Percentiles rank a stretch among this genome's conserved stretches.
Evolutionary conservation across 2,113 vertebrate genomes (phyloP).

Genomic region (Phycodurus eques): DNA sequence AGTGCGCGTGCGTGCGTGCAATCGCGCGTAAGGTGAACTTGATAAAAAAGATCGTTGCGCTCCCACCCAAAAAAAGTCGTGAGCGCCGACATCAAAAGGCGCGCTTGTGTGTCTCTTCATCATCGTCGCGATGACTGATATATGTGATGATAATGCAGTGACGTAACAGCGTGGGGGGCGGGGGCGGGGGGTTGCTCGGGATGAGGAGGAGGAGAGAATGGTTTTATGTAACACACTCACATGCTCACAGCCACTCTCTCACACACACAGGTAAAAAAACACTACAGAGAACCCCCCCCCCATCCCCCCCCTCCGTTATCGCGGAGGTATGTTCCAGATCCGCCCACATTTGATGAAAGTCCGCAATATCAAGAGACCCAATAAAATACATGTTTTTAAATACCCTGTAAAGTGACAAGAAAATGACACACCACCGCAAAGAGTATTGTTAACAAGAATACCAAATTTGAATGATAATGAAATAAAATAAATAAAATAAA

Average conservation of each 20-base stretch:
- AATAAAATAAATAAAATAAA: too few species aligned
- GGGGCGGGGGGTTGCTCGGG: background rate
- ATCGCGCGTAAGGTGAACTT: background rate
- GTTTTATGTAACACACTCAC: constrained; percentile 53
- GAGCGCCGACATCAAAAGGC: background rate
- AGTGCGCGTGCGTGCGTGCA: background rate
- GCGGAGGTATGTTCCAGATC: background rate
- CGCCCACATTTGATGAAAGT: background rate
- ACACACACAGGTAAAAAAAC: background rate
- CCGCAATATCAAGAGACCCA: background rate
- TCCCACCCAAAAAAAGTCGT: background rate
- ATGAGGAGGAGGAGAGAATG: constrained; percentile 25
- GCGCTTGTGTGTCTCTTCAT: background rate
- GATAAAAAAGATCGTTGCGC: background rate
- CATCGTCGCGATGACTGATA: background rate
- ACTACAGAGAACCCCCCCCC: too few species aligned
- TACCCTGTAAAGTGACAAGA: too few species aligned
- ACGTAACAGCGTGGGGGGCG: constrained; percentile 34
- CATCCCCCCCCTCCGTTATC: too few species aligned
- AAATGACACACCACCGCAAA: too few species aligned
- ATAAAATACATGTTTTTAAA: background rate
- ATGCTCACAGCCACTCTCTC: background rate
- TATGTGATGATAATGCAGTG: background rate
- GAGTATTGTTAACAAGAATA: too few species aligned
- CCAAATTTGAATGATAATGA: too few species aligned